phyloP scores from a whole-genome alignment of 1,140 invertebrate species.

The Liolophura sinensis region DNA sequence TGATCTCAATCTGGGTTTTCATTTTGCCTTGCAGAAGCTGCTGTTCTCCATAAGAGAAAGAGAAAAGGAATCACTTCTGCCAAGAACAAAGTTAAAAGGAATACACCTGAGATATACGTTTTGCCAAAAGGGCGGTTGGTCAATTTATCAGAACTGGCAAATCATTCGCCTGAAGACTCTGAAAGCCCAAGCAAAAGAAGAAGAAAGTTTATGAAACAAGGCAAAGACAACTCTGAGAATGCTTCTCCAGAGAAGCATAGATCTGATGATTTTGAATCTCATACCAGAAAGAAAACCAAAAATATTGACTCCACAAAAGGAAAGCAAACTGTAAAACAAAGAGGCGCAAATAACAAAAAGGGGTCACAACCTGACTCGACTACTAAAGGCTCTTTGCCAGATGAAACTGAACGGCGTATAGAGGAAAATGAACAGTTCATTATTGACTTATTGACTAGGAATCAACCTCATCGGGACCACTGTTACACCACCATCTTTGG shows the following conservation, averaged over 20 bases:
- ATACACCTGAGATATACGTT: neutral
- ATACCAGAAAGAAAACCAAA: conserved; percentile 23
- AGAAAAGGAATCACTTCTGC: neutral
- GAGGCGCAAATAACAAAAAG: neutral
- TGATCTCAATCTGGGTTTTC: too few species aligned
- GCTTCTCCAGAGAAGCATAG: too few species aligned
- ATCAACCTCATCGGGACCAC: conserved; percentile 47
- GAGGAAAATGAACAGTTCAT: conserved; percentile 45
- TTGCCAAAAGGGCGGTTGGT: too few species aligned
- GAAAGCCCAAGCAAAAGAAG: too few species aligned
- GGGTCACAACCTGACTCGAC: neutral
- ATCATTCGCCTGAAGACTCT: too few species aligned
- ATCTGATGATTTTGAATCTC: conserved; percentile 17
- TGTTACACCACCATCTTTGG: conserved; percentile 53
- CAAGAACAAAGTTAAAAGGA: conserved; percentile 3
- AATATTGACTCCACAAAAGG: conserved; percentile 31
- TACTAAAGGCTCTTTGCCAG: conserved; percentile 13
- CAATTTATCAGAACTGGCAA: too few species aligned
- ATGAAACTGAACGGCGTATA: conserved; percentile 13
- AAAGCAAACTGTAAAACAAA: conserved; percentile 6
- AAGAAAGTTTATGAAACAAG: too few species aligned
- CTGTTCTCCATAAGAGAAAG: neutral
- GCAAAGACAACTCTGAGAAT: too few species aligned
- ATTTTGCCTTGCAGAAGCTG: too few species aligned
- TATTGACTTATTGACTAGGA: conserved; percentile 37